These are phyloP conservation scores for Calypte anna DNA, from an alignment of 2,113 vertebrate species.

Conservation along the genomic window DNA sequence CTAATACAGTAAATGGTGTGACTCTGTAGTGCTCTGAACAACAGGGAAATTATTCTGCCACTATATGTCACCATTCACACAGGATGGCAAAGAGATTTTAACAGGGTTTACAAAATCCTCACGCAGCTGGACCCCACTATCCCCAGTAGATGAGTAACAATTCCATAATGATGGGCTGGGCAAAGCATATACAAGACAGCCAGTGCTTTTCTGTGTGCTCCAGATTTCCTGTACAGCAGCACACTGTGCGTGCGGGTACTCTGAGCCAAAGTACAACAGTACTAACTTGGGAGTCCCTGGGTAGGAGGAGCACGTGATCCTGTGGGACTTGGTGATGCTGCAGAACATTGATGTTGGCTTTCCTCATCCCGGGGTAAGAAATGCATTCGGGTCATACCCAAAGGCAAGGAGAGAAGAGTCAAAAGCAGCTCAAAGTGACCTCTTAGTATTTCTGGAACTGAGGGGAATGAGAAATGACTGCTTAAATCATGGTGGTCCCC, in stretches of 20 bases:
- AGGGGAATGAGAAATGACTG: background rate
- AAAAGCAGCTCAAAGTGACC: background rate
- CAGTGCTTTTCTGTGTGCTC: background rate
- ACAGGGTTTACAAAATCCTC: background rate
- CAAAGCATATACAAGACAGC: background rate
- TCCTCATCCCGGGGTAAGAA: background rate
- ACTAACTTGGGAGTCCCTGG: background rate
- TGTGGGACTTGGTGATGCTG: background rate
- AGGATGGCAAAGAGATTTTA: background rate
- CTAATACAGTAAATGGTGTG: background rate
- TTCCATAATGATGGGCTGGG: background rate
- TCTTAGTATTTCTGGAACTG: background rate
- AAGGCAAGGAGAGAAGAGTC: background rate
- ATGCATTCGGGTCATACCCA: background rate
- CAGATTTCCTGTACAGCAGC: background rate
- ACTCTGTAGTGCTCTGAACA: background rate
- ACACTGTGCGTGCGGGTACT: fast-evolving
- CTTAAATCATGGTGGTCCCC: background rate
- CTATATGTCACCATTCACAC: background rate
- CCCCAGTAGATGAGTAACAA: background rate
- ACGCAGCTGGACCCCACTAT: background rate
- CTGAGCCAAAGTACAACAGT: fast-evolving
- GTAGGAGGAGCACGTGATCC: background rate
- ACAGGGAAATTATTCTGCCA: background rate
- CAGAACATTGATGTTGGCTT: fast-evolving